phyloP scores from a whole-genome alignment of 30 jellyfish, hydroid and myxozoan species.

The Aurelia aurita complex sp. Pacific region DNA sequence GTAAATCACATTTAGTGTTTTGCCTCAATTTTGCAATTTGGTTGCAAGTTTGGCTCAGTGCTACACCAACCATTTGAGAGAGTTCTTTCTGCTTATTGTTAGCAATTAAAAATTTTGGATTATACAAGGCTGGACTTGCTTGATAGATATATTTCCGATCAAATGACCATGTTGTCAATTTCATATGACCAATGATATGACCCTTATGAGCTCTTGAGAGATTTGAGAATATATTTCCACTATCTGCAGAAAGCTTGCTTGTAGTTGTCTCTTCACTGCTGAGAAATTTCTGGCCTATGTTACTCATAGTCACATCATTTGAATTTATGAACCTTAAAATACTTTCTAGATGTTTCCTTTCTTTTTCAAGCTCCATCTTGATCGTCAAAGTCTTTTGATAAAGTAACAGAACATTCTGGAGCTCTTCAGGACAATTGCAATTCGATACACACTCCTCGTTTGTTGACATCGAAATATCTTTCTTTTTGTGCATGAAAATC shows the following conservation, averaged over 20 bases:
- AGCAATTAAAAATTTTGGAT: constrained; percentile 15
- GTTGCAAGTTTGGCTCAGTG: constrained; percentile 12
- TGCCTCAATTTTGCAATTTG: background rate
- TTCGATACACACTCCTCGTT: background rate
- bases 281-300: background rate
- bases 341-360: background rate
- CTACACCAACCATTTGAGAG: background rate
- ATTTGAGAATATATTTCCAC: background rate
- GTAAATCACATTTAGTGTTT: constrained; percentile 18
- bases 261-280: background rate
- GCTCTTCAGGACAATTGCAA: background rate
- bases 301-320: background rate
- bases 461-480: background rate
- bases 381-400: background rate
- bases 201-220: background rate
- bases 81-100: constrained; percentile 2
- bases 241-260: background rate
- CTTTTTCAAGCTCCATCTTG: background rate
- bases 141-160: constrained; percentile 3
- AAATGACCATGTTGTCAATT: constrained; percentile 36
- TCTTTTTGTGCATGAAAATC: background rate
- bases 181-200: background rate
- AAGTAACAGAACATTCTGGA: background rate
- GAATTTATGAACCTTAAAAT: background rate
- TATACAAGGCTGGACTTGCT: background rate